Base-by-base conservation (phyloP, 2,888 invertebrate genomes). In the Drepanosiphum platanoidis region DNA sequence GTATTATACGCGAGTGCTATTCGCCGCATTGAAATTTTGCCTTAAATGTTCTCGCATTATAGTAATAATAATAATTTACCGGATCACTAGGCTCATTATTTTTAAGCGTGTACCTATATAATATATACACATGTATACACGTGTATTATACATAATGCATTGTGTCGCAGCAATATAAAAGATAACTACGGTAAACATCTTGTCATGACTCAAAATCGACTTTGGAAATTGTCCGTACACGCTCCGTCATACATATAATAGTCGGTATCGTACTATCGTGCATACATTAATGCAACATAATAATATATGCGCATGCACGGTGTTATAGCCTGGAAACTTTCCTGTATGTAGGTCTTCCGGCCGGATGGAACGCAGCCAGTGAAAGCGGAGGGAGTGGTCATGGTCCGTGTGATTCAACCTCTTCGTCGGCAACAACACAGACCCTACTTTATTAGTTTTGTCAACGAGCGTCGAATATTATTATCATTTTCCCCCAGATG, bases 361-460 rank as follows among this genome's bases (percentile, higher is more conserved):
- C 84, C 84, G 84, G 84, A 84, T 84, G 84, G 84, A 84, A 84
- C 84, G 77, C 39, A 77, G 84, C 58, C 39, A 84, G 84, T 84
- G 84, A 84, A 84, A 84, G 84, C 84, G 84, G 77, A 84, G 84
- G 84, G 84, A 84, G 84, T 84, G 84, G 84, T 84, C 84, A 84
- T 77, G 84, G 75, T 84, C 77, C 39, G 84, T 52, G 68, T 70
- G 84, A 77, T 84, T 77, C 68, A 77, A 84, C 74, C 75, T 84
- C 75, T 77, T 77, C 75, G 68, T 32, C 46, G 42, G 42, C 74
- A 66, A 64, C 64, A 36, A 61, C 74, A 66, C 32, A 72, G 22
- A 81, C 58, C 71, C 71, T 81, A 72, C 58, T 61, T 74, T 82
- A 74, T 74, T 74, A 42, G 74, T 83, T 46, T 64, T 66, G 82